Conservation (phyloP, 2,113 vertebrate species). For the Beaufortia kweichowensis region DNA sequence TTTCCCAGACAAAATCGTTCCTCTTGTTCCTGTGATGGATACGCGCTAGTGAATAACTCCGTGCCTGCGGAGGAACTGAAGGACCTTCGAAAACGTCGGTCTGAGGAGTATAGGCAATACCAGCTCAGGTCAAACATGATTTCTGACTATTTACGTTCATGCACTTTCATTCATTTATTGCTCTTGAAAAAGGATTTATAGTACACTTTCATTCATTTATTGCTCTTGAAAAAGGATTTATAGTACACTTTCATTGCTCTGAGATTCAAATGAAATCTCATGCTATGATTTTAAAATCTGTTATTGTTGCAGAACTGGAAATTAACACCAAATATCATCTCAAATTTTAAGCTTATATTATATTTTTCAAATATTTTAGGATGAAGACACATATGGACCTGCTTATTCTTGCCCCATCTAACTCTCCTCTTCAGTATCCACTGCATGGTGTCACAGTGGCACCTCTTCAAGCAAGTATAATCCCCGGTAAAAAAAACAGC, state of each 20-base stretch:
- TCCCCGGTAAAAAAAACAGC: constrained; percentile 54
- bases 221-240: too few relatives aligned
- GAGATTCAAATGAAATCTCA: too few relatives aligned
- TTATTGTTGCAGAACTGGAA: neutral
- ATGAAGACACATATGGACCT: constrained; percentile 33
- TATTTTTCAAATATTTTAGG: constrained; percentile 40
- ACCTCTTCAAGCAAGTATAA: constrained; percentile 46
- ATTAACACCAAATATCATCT: neutral
- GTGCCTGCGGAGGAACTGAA: neutral
- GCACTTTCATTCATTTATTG: too few relatives aligned
- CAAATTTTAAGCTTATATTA: neutral
- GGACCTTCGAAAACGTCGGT: constrained; percentile 31
- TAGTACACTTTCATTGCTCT: too few relatives aligned
- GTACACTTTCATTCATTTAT: too few relatives aligned
- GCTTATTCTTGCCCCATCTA: constrained; percentile 55
- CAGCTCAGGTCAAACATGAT: constrained; percentile 46
- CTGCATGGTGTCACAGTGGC: constrained; percentile 56
- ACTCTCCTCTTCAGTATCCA: constrained; percentile 65
- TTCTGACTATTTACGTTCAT: neutral
- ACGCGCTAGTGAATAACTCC: neutral
- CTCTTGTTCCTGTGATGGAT: constrained; percentile 26
- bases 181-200: too few relatives aligned
- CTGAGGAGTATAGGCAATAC: constrained; percentile 43
- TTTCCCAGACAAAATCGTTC: constrained; percentile 11
- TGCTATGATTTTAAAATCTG: too few relatives aligned